Conservation (phyloP, 2,888 invertebrate genomes). For the Esperia sulphurella region DNA sequence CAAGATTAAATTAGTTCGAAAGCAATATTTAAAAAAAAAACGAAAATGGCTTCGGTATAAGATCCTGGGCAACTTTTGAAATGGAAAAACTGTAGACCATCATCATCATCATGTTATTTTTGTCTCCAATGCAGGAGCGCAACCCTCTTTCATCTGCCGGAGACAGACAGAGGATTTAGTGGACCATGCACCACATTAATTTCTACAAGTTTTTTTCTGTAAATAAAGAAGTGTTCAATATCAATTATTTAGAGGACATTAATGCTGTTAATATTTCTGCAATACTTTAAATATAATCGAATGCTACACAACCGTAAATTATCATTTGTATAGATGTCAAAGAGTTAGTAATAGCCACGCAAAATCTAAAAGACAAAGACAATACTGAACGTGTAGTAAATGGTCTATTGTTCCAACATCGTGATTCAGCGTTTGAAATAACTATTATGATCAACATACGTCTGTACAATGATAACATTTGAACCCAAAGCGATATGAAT, state of each 20-base stretch:
- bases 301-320: neutral
- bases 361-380: constrained; percentile 21
- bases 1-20: too few species aligned
- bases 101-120: too few species aligned
- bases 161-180: too few species aligned
- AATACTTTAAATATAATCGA: neutral
- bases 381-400: constrained; percentile 23
- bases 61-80: too few species aligned
- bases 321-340: neutral
- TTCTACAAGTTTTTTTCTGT: too few species aligned
- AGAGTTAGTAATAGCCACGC: constrained; percentile 1
- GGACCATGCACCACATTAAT: too few species aligned
- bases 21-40: neutral
- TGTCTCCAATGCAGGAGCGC: too few species aligned
- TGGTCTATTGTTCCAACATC: constrained; percentile 32
- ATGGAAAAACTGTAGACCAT: too few species aligned
- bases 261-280: neutral
- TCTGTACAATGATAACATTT: constrained; percentile 16
- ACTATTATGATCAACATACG: constrained; percentile 14
- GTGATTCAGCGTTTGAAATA: constrained; percentile 29
- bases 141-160: too few species aligned
- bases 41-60: too few species aligned
- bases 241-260: too few species aligned
- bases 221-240: too few species aligned
- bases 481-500: constrained; percentile 11